Conservation (phyloP, 1,140 invertebrate genomes). For the Drosophila elegans region DNA sequence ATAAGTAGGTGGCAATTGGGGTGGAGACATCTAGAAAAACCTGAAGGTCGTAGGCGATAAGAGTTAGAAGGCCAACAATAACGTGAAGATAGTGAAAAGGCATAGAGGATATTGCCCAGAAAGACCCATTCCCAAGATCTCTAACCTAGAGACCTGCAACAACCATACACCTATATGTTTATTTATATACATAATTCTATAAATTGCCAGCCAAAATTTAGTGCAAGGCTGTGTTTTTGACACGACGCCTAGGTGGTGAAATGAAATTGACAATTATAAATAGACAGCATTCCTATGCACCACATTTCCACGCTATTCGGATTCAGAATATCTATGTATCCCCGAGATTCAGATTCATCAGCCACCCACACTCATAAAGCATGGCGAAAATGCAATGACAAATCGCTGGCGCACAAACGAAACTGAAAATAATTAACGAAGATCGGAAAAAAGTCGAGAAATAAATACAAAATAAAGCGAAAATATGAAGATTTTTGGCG, state of each 20-base stretch:
- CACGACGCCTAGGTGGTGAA: conserved; percentile 57
- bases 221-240: conserved; percentile 79
- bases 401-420: conserved; percentile 38
- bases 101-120: conserved; percentile 12
- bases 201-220: conserved; percentile 66
- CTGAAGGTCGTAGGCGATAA: conserved; percentile 32
- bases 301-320: conserved; percentile 45
- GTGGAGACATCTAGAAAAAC: conserved; percentile 7
- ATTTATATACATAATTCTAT: conserved; percentile 67
- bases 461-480: conserved; percentile 26
- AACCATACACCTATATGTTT: conserved; percentile 8
- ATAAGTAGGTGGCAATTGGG: conserved; percentile 12
- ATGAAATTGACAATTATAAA: conserved; percentile 73
- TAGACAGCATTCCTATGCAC: conserved; percentile 62
- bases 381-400: conserved; percentile 42
- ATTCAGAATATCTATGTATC: conserved; percentile 11
- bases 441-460: conserved; percentile 26
- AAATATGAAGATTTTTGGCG: conserved; percentile 58
- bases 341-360: conserved; percentile 16
- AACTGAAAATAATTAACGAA: conserved; percentile 48
- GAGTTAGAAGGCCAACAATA: neutral
- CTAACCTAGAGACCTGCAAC: conserved; percentile 40
- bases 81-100: neutral
- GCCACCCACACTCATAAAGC: neutral
- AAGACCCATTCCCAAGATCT: conserved; percentile 16